Evolutionary conservation across 2,797 vertebrate species (phyloP).

Genomic region (Thamnophis elegans): DNA sequence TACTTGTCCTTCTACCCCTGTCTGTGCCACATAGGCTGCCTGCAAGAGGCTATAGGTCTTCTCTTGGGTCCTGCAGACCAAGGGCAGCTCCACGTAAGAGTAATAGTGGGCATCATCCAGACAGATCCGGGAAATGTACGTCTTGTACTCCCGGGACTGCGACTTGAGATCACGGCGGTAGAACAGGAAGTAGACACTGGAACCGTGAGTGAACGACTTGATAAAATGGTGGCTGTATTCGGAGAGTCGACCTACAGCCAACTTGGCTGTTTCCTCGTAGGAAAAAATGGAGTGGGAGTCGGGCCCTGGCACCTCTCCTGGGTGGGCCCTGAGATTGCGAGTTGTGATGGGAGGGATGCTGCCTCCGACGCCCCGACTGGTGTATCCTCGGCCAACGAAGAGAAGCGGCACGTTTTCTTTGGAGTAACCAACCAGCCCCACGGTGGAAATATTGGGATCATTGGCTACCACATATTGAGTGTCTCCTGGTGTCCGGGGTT

Average conservation of each 20-base stretch:
- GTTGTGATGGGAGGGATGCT: conserved; percentile 96
- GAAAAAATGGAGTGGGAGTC: conserved; percentile 90
- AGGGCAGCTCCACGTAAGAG: conserved; percentile 91
- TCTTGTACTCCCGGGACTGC: conserved; percentile 85
- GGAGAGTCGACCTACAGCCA: conserved; percentile 92
- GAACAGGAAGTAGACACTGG: conserved; percentile 93
- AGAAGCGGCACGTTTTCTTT: conserved; percentile 81
- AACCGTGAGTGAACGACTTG: conserved; percentile 82
- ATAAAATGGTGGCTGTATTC: conserved; percentile 98
- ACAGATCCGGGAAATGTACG: conserved; percentile 91
- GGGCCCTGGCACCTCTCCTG: conserved; percentile 47
- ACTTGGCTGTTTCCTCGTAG: conserved; percentile 94
- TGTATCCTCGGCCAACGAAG: conserved; percentile 94
- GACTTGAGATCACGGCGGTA: conserved; percentile 92
- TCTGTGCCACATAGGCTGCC: conserved; percentile 81
- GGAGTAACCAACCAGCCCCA: conserved; percentile 85
- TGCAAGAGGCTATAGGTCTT: conserved; percentile 87
- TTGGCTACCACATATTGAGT: conserved; percentile 97
- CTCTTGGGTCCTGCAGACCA: conserved; percentile 80
- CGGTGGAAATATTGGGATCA: conserved; percentile 89
- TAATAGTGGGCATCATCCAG: conserved; percentile 93
- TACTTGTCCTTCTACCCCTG: conserved; percentile 58
- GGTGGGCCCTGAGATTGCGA: conserved; percentile 77
- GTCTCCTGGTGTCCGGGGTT: conserved; percentile 87
- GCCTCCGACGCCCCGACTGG: conserved; percentile 80